Base-by-base conservation (phyloP, 2,113 vertebrate genomes). In the Cairina moschata region DNA sequence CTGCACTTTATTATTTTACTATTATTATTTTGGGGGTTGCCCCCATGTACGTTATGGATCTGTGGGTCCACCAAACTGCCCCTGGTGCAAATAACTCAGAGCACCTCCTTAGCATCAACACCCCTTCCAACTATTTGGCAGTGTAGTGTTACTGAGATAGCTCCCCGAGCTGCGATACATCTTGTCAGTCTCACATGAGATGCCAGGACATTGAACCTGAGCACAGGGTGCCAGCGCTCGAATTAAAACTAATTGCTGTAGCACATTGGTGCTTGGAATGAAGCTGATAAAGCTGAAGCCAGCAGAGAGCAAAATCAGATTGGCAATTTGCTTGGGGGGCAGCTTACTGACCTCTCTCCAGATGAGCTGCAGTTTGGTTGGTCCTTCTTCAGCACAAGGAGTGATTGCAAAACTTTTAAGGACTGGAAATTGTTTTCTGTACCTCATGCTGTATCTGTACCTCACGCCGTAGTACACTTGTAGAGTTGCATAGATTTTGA, bases 131-230 rank as follows among this genome's bases (percentile, higher is more conserved):
- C 46, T 62, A 73, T 16, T 91, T 82, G 77, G 11, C 83, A 68
- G 28, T 52, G 48, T 36, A 72, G 42, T 34, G 56, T 74, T 54
- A 50, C 40, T 48, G 32, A 48, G 34, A 83, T 14, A 79, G 18
- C 48, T 66, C 38, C n/a, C 8, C 1, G 44, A 42, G 76, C 1
- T 0, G 4, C 2, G 8, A 80, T 71, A 52, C 9, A 6, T 84
- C 80, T 95, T 91, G 58, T 87, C 80, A 56, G 90, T 86, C 93
- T 96, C 90, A 95, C 86, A 74, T 84, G 93, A 94, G 56, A 44
- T 66, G 73, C 55, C 58, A 62, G 86, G 42, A 93, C 90, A 82
- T 46, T 80, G 58, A 91, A 82, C 46, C 52, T 38, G 58, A 95
- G 71, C 65, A 78, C 68, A 59, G 83, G 62, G 38, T 78, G 68